Conservation (phyloP, 1,140 invertebrate genomes). For the Ylistrum balloti region DNA sequence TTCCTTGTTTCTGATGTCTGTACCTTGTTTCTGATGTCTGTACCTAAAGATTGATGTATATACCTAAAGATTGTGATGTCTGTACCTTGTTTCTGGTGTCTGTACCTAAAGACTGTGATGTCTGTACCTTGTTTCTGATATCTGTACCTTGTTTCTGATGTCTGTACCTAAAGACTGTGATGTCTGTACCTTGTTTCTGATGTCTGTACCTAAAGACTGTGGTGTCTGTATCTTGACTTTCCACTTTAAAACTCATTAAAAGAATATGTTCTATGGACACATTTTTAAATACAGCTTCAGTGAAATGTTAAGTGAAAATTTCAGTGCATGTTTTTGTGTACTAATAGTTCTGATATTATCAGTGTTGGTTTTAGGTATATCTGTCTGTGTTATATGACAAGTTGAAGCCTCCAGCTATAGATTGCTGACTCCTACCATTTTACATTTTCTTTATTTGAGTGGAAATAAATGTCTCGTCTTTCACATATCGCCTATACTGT, state of each 20-base stretch:
- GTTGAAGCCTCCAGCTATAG: background rate
- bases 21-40: too few species aligned
- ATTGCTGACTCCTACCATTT: background rate
- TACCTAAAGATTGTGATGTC: too few species aligned
- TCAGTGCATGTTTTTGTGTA: constrained; percentile 7
- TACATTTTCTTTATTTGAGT: background rate
- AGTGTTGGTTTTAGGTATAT: background rate
- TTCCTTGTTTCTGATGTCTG: too few species aligned
- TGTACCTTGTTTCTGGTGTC: too few species aligned
- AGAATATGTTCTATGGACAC: background rate
- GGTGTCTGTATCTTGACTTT: too few species aligned
- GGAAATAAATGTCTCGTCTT: constrained; percentile 26
- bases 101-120: too few species aligned
- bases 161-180: too few species aligned
- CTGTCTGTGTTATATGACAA: background rate
- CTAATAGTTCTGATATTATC: constrained; percentile 32
- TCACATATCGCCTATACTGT: background rate
- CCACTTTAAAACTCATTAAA: background rate
- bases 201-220: too few species aligned
- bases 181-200: background rate
- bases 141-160: too few species aligned
- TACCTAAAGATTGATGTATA: too few species aligned
- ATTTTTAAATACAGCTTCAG: background rate
- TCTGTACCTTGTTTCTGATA: too few species aligned
- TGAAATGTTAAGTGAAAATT: constrained; percentile 1